A percentile compares a stretch with the other conserved stretches of the same genome.
phyloP scores from a whole-genome alignment of 2,797 vertebrate species.

The Phrynocephalus forsythii region DNA sequence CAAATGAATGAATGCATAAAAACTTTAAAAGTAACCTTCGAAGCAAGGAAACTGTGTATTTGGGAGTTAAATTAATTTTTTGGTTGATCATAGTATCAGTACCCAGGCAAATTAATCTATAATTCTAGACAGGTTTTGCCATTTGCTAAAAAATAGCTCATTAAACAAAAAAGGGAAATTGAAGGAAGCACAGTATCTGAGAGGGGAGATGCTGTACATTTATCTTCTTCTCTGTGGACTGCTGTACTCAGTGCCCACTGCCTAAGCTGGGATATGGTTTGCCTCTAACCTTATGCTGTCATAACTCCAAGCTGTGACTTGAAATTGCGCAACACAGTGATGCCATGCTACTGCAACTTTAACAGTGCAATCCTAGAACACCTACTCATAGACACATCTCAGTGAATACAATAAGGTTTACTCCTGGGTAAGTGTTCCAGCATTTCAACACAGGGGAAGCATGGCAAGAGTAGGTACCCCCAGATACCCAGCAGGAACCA shows the following conservation, averaged over 20 bases:
- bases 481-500: no score
- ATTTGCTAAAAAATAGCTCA: background rate
- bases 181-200: no score
- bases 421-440: background rate
- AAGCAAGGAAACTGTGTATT: background rate
- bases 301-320: background rate
- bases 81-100: background rate
- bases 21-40: background rate
- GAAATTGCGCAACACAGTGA: background rate
- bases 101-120: constrained; percentile 2
- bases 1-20: no score
- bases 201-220: background rate
- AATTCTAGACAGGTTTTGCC: background rate
- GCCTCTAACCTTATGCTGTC: background rate
- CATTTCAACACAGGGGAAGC: background rate
- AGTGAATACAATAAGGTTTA: background rate
- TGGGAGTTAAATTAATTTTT: constrained; percentile 14
- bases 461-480: background rate
- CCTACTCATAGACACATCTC: background rate
- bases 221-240: background rate
- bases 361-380: background rate
- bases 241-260: background rate
- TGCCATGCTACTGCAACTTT: background rate
- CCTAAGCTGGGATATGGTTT: background rate
- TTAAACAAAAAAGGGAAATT: background rate